These are phyloP conservation scores for Drosophila novamexicana DNA, from an alignment of 1,140 invertebrate species.

Conservation along the genomic window DNA sequence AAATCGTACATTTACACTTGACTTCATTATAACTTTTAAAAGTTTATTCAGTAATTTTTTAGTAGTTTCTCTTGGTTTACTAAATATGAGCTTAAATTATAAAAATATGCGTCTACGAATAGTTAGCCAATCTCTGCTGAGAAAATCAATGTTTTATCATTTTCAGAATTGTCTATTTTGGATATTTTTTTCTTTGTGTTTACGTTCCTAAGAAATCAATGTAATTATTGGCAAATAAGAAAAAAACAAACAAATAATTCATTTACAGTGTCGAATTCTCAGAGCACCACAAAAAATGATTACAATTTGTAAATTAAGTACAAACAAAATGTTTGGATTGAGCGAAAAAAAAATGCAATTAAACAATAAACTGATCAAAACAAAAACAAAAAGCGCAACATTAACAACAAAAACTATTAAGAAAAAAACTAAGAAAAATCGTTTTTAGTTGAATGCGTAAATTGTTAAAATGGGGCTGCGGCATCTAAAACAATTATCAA, in stretches of 20 bases:
- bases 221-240: conserved; percentile 11
- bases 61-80: conserved; percentile 61
- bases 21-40: conserved; percentile 77
- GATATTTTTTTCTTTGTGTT: neutral
- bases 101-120: conserved; percentile 53
- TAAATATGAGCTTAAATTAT: conserved; percentile 69
- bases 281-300: conserved; percentile 48
- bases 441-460: conserved; percentile 8
- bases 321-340: conserved; percentile 41
- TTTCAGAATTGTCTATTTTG: conserved; percentile 3
- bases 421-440: conserved; percentile 37
- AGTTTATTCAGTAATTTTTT: conserved; percentile 77
- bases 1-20: conserved; percentile 8
- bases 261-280: conserved; percentile 37
- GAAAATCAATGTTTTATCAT: conserved; percentile 15
- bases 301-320: conserved; percentile 75
- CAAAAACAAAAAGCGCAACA: conserved; percentile 68
- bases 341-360: conserved; percentile 17
- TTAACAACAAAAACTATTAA: conserved; percentile 62
- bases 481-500: conserved; percentile 42
- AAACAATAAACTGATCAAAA: conserved; percentile 68
- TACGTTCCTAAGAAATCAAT: conserved; percentile 8
- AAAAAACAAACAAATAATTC: conserved; percentile 22
- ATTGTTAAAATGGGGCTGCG: conserved; percentile 5
- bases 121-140: conserved; percentile 46